Evolutionary conservation across 1,140 invertebrate genomes (phyloP).

Genomic region (Monochamus saltuarius): DNA sequence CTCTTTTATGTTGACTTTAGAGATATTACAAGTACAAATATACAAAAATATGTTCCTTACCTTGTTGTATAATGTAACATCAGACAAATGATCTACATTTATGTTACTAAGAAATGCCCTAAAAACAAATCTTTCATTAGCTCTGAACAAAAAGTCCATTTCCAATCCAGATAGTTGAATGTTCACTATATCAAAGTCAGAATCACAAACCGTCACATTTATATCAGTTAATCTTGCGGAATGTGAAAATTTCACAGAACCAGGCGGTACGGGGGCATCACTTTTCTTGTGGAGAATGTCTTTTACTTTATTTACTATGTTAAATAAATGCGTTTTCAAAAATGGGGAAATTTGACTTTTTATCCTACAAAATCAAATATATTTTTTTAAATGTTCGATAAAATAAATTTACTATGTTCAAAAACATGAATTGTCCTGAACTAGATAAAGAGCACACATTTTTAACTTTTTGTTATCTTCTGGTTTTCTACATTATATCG

Average conservation of each 20-base stretch:
- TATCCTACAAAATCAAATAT: slow-evolving; percentile 28
- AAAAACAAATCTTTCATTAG: slow-evolving; percentile 77
- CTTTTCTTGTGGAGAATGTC: slow-evolving; percentile 41
- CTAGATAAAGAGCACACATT: too few species aligned
- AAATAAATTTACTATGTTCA: too few species aligned
- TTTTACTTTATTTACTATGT: slow-evolving; percentile 19
- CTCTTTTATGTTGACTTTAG: too few species aligned
- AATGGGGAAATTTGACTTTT: slow-evolving; percentile 21
- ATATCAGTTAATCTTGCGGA: slow-evolving; percentile 67
- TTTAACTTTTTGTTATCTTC: too few species aligned
- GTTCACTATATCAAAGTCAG: slow-evolving; percentile 69
- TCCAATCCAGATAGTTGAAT: slow-evolving; percentile 68
- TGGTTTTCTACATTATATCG: too few species aligned
- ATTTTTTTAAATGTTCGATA: too few species aligned
- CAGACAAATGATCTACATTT: slow-evolving; percentile 70
- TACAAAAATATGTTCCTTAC: slow-evolving; percentile 52
- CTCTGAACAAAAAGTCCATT: slow-evolving; percentile 74
- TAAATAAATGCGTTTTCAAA: slow-evolving; percentile 20
- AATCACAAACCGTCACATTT: slow-evolving; percentile 65
- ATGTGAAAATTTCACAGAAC: slow-evolving; percentile 76
- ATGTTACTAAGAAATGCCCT: slow-evolving; percentile 67
- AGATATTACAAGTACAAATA: too few species aligned
- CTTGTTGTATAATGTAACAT: slow-evolving; percentile 76
- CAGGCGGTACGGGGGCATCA: slow-evolving; percentile 71
- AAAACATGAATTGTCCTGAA: too few species aligned